Conservation (phyloP, 1,140 invertebrate species). For the Pseudomyrmex cubaensis region DNA sequence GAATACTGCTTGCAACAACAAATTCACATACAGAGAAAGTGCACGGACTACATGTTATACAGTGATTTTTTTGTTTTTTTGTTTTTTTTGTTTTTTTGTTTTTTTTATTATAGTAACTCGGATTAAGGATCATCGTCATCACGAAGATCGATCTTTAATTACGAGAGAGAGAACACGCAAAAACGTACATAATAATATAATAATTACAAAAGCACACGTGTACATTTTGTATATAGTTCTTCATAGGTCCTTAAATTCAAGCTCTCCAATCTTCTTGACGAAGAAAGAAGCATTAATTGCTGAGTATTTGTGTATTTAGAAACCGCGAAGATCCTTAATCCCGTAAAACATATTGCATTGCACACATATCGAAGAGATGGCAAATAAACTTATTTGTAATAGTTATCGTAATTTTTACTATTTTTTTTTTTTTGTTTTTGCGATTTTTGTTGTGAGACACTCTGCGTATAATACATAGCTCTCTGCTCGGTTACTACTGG, state of each 20-base stretch:
- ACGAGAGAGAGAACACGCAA: background rate
- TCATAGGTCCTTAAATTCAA: background rate
- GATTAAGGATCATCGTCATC: constrained; percentile 35
- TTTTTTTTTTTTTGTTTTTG: too few relatives aligned
- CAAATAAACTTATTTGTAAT: background rate
- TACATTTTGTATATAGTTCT: background rate
- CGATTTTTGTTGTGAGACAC: too few relatives aligned
- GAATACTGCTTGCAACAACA: constrained; percentile 24
- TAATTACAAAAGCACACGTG: constrained; percentile 1
- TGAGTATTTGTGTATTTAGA: background rate
- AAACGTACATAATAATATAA: background rate
- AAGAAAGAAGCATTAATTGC: background rate
- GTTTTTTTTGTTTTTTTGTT: too few relatives aligned
- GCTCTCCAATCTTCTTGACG: background rate
- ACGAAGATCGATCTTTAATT: background rate
- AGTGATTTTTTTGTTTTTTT: constrained; percentile 5
- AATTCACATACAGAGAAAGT: constrained; percentile 47
- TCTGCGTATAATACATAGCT: too few relatives aligned
- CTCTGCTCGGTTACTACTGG: too few relatives aligned
- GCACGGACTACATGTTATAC: constrained; percentile 37
- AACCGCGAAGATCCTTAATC: constrained; percentile 52
- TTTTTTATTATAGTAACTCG: background rate
- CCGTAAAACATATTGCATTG: constrained; percentile 5
- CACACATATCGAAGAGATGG: constrained; percentile 58
- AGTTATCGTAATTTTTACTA: too few relatives aligned